Percentiles rank a stretch among this genome's conserved stretches.
Evolutionary conservation across 2,113 vertebrate genomes (phyloP).

Genomic region (Actenoides hombroni): DNA sequence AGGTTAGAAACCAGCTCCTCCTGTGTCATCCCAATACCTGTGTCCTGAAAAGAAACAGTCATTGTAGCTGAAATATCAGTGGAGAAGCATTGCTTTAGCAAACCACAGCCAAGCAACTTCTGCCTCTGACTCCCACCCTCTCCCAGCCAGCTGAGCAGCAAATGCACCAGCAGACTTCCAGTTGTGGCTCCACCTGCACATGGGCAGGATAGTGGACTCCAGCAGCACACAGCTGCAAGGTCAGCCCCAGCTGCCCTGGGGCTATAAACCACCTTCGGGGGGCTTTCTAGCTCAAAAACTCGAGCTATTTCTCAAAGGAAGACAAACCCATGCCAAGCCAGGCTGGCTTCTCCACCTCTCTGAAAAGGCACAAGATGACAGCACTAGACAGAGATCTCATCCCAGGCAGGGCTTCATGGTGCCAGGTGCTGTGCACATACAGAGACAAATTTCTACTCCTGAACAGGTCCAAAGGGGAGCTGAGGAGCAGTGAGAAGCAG

Average conservation of each 20-base stretch:
- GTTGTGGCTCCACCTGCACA: background rate
- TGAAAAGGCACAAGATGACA: background rate
- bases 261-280: background rate
- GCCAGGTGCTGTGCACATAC: background rate
- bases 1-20: slow-evolving; percentile 92
- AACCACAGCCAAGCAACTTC: background rate
- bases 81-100: background rate
- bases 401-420: background rate
- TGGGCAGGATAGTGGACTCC: background rate
- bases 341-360: background rate
- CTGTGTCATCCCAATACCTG: slow-evolving; percentile 91
- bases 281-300: background rate
- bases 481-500: background rate
- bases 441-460: background rate
- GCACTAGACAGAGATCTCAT: background rate
- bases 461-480: background rate
- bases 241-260: background rate
- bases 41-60: slow-evolving; percentile 81
- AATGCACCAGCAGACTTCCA: background rate
- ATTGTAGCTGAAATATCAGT: background rate
- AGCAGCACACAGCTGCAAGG: background rate
- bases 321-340: background rate
- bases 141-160: background rate
- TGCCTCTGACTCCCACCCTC: background rate
- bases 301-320: background rate